These are phyloP conservation scores for Busseola fusca DNA, from an alignment of 2,888 invertebrate genomes.

Conservation along the genomic window DNA sequence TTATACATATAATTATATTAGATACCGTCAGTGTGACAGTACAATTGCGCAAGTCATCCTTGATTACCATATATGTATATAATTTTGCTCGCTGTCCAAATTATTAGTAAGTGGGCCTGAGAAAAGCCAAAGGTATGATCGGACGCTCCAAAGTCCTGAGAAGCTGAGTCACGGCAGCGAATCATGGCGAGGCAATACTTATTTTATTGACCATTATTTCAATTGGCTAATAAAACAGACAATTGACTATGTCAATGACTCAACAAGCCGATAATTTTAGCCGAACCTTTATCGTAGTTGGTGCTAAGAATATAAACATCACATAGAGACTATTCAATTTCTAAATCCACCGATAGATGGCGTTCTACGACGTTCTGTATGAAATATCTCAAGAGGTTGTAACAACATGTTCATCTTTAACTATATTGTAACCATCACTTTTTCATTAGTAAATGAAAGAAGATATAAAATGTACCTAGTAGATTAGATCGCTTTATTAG, in stretches of 20 bases:
- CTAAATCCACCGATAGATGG: not conserved
- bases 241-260: slow-evolving; percentile 17
- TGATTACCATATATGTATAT: not conserved
- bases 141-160: not conserved
- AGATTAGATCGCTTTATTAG: not conserved
- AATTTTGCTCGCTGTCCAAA: not conserved
- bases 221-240: slow-evolving; percentile 20
- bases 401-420: not conserved
- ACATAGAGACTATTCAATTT: not conserved
- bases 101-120: not conserved
- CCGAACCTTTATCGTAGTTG: not conserved
- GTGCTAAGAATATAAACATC: not conserved
- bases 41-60: not conserved
- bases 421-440: not conserved
- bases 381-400: not conserved
- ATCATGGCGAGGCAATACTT: not conserved
- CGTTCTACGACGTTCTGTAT: not conserved
- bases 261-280: slow-evolving; percentile 6
- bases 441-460: not conserved
- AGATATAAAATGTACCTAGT: not conserved
- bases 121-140: not conserved
- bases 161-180: no score
- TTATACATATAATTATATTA: not conserved
- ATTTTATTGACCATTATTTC: slow-evolving; percentile 12
- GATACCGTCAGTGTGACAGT: not conserved